phyloP scores from a whole-genome alignment of 2,797 vertebrate species.

The Tarsius wallacei region DNA sequence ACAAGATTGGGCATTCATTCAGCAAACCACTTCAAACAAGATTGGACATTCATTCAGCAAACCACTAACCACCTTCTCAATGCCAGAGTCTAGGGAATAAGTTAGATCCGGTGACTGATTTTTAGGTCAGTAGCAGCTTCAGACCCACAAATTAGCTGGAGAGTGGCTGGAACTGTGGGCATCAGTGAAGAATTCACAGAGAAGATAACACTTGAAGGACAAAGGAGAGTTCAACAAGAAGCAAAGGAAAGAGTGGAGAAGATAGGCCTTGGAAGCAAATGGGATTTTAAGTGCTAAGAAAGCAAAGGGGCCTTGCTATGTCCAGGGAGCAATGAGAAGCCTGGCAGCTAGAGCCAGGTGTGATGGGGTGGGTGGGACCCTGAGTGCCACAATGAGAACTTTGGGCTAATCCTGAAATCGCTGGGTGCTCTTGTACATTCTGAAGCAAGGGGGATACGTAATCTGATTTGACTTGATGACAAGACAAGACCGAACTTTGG shows the following conservation, averaged over 20 bases:
- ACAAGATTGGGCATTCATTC: not conserved
- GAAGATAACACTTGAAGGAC: not conserved
- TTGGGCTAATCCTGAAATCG: not conserved
- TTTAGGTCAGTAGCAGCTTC: not conserved
- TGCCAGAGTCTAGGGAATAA: not conserved
- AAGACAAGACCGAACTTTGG: not conserved
- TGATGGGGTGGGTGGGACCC: accelerated
- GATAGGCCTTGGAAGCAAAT: not conserved
- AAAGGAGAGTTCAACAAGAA: not conserved
- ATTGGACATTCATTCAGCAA: not conserved
- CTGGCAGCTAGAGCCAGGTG: not conserved
- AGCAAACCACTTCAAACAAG: not conserved
- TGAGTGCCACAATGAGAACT: not conserved
- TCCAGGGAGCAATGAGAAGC: not conserved
- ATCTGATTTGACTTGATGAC: not conserved
- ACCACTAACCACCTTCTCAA: not conserved
- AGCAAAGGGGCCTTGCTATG: not conserved
- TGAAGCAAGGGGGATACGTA: not conserved
- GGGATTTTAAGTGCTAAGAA: not conserved
- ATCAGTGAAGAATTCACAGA: conserved; percentile 48
- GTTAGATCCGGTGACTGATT: not conserved
- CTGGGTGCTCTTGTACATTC: not conserved
- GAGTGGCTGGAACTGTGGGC: not conserved
- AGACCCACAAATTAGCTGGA: not conserved
- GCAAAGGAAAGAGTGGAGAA: not conserved